phyloP scores from a whole-genome alignment of 2,888 invertebrate species.

The Mechanitis mazaeus region DNA sequence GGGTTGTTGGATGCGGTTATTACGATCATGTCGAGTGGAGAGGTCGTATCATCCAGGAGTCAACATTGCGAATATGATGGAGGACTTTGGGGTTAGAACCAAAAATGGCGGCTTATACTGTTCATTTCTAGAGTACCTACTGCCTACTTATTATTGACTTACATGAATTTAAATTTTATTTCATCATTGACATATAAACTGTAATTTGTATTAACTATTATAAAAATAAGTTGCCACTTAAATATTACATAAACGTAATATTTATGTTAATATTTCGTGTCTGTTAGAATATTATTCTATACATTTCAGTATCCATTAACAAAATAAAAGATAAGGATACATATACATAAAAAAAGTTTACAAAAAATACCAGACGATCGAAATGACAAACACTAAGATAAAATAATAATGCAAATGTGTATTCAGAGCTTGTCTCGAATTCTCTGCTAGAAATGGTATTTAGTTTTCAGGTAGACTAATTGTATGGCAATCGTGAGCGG shows the following conservation, averaged over 20 bases:
- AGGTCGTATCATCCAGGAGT: conserved; percentile 70
- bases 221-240: no score
- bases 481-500: conserved; percentile 63
- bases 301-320: no score
- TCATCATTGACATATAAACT: not conserved
- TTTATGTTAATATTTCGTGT: no score
- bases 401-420: not conserved
- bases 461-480: conserved; percentile 62
- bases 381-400: no score
- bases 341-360: no score
- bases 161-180: conserved; percentile 18
- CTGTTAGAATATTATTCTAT: no score
- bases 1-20: conserved; percentile 71
- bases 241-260: no score
- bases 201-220: not conserved
- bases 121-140: conserved; percentile 25
- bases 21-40: conserved; percentile 72
- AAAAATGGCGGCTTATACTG: conserved; percentile 47
- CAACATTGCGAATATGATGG: conserved; percentile 69
- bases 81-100: conserved; percentile 59
- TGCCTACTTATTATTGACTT: conserved; percentile 15
- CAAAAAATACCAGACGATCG: no score
- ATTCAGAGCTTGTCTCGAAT: not conserved
- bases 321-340: no score
- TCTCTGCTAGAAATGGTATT: conserved; percentile 21